Percentiles rank a stretch among this genome's conserved stretches.
Conservation (phyloP, 2,113 vertebrate species). For the Hemiprocne comata region DNA sequence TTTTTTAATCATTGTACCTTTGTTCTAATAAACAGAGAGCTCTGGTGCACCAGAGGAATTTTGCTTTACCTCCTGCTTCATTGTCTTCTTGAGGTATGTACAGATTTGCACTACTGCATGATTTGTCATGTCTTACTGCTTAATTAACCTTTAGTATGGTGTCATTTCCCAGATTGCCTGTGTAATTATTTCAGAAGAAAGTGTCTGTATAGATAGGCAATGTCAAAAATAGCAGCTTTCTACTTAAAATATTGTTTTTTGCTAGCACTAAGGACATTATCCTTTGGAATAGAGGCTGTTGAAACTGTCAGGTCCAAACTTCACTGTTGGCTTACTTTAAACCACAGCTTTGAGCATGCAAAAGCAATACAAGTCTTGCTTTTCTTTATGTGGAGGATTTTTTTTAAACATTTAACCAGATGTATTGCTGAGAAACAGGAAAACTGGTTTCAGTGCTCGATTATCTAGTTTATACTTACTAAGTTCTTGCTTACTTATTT, state of each 20-base stretch:
- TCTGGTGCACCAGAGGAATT: neutral
- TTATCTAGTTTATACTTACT: neutral
- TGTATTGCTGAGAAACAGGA: neutral
- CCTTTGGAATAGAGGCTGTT: neutral
- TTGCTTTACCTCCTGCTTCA: neutral
- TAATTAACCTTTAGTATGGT: conserved; percentile 61
- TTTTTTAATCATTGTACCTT: neutral
- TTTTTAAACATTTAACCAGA: neutral
- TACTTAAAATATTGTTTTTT: conserved; percentile 45
- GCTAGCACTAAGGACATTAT: neutral
- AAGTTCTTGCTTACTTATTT: neutral
- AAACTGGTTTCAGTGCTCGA: neutral
- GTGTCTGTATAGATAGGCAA: conserved; percentile 49
- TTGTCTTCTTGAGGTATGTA: neutral
- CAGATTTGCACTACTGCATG: neutral
- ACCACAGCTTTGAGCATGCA: neutral
- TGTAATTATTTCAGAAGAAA: conserved; percentile 48
- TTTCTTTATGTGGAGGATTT: neutral
- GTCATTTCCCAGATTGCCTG: conserved; percentile 49
- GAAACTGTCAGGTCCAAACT: neutral
- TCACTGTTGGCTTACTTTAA: neutral
- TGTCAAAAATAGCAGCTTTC: conserved; percentile 34
- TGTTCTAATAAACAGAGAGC: neutral
- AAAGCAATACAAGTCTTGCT: neutral
- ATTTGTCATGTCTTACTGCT: conserved; percentile 60